Evolutionary conservation across 2,797 vertebrate species (phyloP).

Genomic region (Eospalax fontanierii): DNA sequence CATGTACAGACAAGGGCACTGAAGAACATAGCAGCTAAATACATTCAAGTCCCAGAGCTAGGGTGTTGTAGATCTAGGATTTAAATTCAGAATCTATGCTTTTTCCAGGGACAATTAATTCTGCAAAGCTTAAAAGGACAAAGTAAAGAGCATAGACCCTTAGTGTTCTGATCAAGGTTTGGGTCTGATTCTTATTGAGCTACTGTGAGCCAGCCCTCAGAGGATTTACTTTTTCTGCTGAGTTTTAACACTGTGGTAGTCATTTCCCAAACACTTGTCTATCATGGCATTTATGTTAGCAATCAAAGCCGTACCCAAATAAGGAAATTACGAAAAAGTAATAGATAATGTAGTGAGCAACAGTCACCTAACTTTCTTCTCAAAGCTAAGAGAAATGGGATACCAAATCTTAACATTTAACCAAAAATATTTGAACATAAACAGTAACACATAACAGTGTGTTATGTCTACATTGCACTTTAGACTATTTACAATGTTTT

Average conservation of each 20-base stretch:
- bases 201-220: neutral
- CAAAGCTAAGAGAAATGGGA: neutral
- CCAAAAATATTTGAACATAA: neutral
- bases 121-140: neutral
- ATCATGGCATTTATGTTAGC: neutral
- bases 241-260: neutral
- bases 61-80: neutral
- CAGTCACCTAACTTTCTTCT: neutral
- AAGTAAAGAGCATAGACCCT: neutral
- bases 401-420: neutral
- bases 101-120: neutral
- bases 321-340: neutral
- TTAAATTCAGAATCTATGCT: neutral
- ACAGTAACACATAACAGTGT: neutral
- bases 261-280: neutral
- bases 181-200: neutral
- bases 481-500: neutral
- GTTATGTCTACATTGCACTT: neutral
- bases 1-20: neutral
- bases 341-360: neutral
- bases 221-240: neutral
- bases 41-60: neutral
- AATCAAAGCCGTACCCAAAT: neutral
- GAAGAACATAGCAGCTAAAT: neutral
- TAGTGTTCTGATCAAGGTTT: neutral